Base-by-base conservation (phyloP, 2,797 vertebrate species). In the Brachyrhaphis roseni region DNA sequence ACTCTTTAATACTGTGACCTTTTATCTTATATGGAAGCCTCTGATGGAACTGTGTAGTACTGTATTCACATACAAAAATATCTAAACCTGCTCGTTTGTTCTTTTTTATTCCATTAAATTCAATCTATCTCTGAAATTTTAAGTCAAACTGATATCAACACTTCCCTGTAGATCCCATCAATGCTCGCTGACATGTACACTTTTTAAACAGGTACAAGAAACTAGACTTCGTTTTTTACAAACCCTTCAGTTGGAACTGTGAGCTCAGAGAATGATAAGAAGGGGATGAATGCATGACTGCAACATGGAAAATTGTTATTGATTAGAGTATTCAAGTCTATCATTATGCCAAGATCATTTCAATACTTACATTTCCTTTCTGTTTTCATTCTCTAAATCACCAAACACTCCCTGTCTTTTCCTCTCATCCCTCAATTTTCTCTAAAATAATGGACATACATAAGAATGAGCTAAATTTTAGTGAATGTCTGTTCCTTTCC, bases 1-100 rank as follows among this genome's bases (percentile, higher is more conserved):
- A 15, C 80, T 83, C 71, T 90, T 88, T 86, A 89, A 85, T 87
- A 79, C 75, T 41, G 0, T 80, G 84, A 90, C 89, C 87, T 85
- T 90, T 88, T 82, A 72, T 79, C 12, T 78, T 75, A 46, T 76
- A 39, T 86, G 85, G 87, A 76, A 81, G 73, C 78, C 75, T 83
- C 72, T 79, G 72, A 87, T 79, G 76, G 81, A 74, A 62, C 46
- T 45, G 20, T 43, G 66, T 26, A 68, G 64, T 12, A 23, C 26
- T 43, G 26, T 41, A 28, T 18, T 55, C 8, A 28, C 41, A 28
- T 43, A n/a, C 8, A 74, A 43, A 76, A 74, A 85, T 20, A 46
- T 55, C 45, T 76, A 76, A 73, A 47, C 53, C 77, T 49, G 66
- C 73, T 76, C 3, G 5, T 43, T 28, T 45, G 5, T n/a, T n/a